Conservation (phyloP, 2,888 invertebrate genomes). For the Nemapogon koenigi region DNA sequence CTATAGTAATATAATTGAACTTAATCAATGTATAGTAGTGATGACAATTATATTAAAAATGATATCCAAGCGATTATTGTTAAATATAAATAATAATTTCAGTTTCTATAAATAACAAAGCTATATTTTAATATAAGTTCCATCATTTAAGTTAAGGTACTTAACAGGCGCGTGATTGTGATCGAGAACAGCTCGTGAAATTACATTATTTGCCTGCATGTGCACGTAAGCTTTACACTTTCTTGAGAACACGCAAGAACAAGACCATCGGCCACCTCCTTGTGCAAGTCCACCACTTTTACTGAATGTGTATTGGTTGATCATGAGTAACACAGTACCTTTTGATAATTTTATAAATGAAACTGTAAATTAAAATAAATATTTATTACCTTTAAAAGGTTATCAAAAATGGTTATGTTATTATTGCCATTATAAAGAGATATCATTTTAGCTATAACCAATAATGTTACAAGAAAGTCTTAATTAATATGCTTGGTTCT, state of each 20-base stretch:
- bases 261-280: background rate
- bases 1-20: too few relatives aligned
- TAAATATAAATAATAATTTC: too few relatives aligned
- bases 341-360: background rate
- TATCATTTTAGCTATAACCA: too few relatives aligned
- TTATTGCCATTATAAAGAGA: too few relatives aligned
- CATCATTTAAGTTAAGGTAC: background rate
- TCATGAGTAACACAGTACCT: conserved; percentile 10
- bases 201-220: background rate
- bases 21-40: too few relatives aligned
- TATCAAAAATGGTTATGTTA: too few relatives aligned
- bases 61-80: too few relatives aligned
- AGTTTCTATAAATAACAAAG: too few relatives aligned
- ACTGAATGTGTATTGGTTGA: conserved; percentile 11
- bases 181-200: background rate
- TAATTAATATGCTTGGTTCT: too few relatives aligned
- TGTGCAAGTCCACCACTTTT: background rate
- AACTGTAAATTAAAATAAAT: background rate
- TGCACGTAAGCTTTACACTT: conserved; percentile 2
- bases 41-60: too few relatives aligned
- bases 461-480: too few relatives aligned
- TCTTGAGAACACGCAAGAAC: background rate
- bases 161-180: background rate
- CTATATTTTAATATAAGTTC: background rate
- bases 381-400: too few relatives aligned